These are phyloP conservation scores for Geodia barretti DNA, from an alignment of 37 sponge, comb jelly and placozoan species.

Conservation along the genomic window DNA sequence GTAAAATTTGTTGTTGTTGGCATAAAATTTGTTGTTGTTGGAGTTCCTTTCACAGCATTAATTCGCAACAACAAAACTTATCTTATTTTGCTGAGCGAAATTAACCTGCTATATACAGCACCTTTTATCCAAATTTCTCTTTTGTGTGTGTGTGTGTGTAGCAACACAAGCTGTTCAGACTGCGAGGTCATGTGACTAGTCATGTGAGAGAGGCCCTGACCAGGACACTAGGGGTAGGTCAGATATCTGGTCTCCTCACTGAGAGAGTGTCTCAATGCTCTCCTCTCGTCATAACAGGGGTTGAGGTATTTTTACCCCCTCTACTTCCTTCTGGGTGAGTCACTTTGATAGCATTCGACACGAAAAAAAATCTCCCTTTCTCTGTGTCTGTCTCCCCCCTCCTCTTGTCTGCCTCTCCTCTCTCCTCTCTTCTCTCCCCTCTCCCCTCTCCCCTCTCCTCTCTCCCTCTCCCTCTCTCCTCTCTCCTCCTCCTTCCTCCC, in stretches of 20 bases:
- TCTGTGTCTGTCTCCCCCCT: not conserved
- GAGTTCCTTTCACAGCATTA: too few relatives aligned
- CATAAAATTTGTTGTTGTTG: too few relatives aligned
- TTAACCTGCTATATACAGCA: not conserved
- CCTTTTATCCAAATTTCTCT: not conserved
- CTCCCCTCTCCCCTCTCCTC: not conserved
- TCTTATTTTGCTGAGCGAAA: too few relatives aligned
- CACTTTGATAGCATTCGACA: not conserved
- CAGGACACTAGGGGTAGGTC: conserved; percentile 42
- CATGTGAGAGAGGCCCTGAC: conserved; percentile 40
- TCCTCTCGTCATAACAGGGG: too few relatives aligned
- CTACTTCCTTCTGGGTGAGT: not conserved
- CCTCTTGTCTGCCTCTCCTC: not conserved
- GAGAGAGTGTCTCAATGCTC: too few relatives aligned
- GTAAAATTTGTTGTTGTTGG: too few relatives aligned
- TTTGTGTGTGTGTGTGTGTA: not conserved
- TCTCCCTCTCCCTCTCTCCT: not conserved
- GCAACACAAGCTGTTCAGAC: conserved; percentile 51
- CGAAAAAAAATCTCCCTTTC: not conserved
- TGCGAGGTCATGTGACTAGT: conserved; percentile 38
- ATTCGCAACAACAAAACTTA: too few relatives aligned
- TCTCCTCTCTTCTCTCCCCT: not conserved
- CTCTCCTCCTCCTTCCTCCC: too few relatives aligned
- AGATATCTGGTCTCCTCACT: not conserved
- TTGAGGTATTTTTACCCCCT: not conserved